phyloP scores from a whole-genome alignment of 2,797 vertebrate genomes.

The Sebastes oblongus region DNA sequence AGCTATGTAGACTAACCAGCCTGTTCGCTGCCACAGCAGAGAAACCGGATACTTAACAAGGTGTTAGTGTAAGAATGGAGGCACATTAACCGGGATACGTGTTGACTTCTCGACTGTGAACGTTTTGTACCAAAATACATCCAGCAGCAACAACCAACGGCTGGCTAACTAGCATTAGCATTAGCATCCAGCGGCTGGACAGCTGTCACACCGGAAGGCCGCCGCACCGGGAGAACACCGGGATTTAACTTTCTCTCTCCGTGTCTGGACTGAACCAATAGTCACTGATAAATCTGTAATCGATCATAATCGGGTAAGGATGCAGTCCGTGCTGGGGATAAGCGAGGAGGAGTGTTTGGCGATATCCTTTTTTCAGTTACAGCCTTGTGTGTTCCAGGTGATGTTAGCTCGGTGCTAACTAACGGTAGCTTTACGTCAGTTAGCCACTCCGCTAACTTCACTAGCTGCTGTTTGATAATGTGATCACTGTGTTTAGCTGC shows the following conservation, averaged over 20 bases:
- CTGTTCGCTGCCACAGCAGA: background rate
- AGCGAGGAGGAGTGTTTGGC: slow-evolving; percentile 77
- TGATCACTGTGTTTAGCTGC: background rate
- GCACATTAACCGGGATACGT: background rate
- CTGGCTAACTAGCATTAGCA: slow-evolving; percentile 54
- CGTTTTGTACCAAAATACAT: background rate
- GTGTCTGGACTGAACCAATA: slow-evolving; percentile 21
- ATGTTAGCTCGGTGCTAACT: slow-evolving; percentile 56
- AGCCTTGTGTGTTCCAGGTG: background rate
- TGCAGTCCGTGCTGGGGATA: slow-evolving; percentile 76
- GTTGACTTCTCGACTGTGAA: background rate
- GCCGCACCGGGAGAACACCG: slow-evolving; percentile 48
- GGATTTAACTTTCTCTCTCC: slow-evolving; percentile 67
- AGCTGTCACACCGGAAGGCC: slow-evolving; percentile 72
- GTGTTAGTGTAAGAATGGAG: background rate
- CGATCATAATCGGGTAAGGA: slow-evolving; percentile 62
- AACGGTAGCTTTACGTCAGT: slow-evolving; percentile 42
- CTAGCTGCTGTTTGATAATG: background rate
- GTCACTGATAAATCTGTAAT: slow-evolving; percentile 18
- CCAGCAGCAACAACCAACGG: slow-evolving; percentile 8
- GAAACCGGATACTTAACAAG: background rate
- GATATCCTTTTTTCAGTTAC: slow-evolving; percentile 82
- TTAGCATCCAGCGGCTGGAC: slow-evolving; percentile 22
- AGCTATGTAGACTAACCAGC: slow-evolving; percentile 13
- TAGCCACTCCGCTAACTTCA: background rate